Evolutionary conservation across 2,888 invertebrate genomes (phyloP).

Genomic region (Actias luna): DNA sequence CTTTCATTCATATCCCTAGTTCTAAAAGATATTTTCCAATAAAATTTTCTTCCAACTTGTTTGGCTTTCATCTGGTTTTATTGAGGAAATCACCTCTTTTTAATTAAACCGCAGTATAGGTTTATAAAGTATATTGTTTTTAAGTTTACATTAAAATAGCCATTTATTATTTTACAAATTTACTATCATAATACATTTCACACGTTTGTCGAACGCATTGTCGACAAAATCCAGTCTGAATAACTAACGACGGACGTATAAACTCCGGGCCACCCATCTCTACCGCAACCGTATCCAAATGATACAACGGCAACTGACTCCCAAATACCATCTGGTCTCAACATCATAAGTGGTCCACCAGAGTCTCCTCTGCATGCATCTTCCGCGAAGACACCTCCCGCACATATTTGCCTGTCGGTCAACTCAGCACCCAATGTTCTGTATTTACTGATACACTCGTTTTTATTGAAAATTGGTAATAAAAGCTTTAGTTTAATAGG

Average conservation of each 20-base stretch:
- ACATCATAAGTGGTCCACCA: constrained; percentile 88
- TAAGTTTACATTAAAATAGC: too few relatives aligned
- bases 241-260: constrained; percentile 85
- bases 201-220: constrained; percentile 52
- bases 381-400: constrained; percentile 84
- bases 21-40: too few relatives aligned
- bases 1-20: too few relatives aligned
- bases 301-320: constrained; percentile 85
- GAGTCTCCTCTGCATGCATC: constrained; percentile 90
- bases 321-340: constrained; percentile 75
- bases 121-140: too few relatives aligned
- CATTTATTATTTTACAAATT: neutral
- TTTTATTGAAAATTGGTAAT: constrained; percentile 79
- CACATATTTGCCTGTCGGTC: constrained; percentile 84
- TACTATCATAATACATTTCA: constrained; percentile 26
- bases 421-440: constrained; percentile 69
- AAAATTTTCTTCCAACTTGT: too few relatives aligned
- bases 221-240: constrained; percentile 82
- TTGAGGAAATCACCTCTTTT: too few relatives aligned
- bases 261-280: constrained; percentile 85
- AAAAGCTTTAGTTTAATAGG: constrained; percentile 84
- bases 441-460: constrained; percentile 79
- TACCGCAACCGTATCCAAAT: constrained; percentile 85
- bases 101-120: too few relatives aligned
- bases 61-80: too few relatives aligned